These are phyloP conservation scores for Pogonocichla stellata DNA, from an alignment of 2,113 vertebrate genomes.

Conservation along the genomic window DNA sequence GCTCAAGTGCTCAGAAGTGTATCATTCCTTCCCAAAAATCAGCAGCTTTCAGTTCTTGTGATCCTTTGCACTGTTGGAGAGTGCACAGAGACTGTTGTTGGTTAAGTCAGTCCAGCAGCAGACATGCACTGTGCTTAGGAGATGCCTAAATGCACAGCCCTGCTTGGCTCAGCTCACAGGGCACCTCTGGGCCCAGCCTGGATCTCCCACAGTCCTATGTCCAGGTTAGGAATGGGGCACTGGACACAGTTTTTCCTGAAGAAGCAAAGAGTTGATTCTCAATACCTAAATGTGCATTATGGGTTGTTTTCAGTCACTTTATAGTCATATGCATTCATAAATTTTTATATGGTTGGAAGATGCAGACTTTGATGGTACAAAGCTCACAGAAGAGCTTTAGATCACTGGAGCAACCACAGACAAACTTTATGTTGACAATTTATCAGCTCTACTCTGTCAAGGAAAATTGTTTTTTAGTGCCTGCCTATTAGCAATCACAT, in stretches of 20 bases:
- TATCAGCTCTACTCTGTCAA: conserved; percentile 71
- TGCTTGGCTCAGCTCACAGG: background rate
- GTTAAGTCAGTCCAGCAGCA: background rate
- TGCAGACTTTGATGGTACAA: conserved; percentile 64
- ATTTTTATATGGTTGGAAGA: conserved; percentile 69
- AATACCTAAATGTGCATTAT: conserved; percentile 52
- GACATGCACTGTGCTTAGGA: background rate
- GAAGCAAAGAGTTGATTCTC: conserved; percentile 26
- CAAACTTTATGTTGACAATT: conserved; percentile 76
- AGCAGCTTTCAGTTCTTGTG: background rate
- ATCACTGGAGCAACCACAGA: conserved; percentile 65
- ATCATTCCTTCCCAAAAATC: background rate
- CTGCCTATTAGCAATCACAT: conserved; percentile 76
- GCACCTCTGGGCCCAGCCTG: background rate
- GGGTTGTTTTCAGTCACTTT: conserved; percentile 67
- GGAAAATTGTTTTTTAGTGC: conserved; percentile 76
- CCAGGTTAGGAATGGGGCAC: background rate
- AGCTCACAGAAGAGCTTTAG: conserved; percentile 70
- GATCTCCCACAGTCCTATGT: background rate
- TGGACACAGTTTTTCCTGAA: conserved; percentile 5
- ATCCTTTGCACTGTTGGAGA: background rate
- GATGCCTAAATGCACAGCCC: background rate
- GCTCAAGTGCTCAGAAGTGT: background rate
- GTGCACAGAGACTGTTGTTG: background rate
- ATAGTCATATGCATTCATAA: conserved; percentile 72